A percentile compares a stretch with the other conserved stretches of the same genome.
Conservation (phyloP, 2,797 vertebrate genomes). For the Myotis planiceps region DNA sequence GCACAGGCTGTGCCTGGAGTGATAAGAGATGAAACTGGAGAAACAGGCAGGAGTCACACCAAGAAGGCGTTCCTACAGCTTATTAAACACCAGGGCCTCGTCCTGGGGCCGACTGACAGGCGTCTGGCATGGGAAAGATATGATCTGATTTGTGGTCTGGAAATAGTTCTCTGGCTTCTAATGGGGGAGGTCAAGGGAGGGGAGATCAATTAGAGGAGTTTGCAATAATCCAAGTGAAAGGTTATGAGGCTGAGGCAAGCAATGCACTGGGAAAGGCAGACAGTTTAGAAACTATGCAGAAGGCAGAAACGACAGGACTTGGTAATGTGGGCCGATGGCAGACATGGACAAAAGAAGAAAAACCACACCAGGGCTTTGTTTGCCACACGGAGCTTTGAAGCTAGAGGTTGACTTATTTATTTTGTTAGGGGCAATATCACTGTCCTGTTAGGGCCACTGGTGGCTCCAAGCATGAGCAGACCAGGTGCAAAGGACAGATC, state of each 20-base stretch:
- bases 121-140: not conserved
- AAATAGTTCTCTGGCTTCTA: not conserved
- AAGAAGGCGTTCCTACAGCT: not conserved
- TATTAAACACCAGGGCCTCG: not conserved
- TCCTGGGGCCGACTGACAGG: not conserved
- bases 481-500: not conserved
- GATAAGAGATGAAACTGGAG: not conserved
- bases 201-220: not conserved
- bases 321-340: not conserved
- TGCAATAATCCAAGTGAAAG: not conserved
- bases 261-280: not conserved
- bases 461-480: not conserved
- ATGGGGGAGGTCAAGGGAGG: not conserved
- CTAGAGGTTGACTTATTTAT: not conserved
- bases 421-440: not conserved
- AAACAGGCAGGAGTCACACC: not conserved
- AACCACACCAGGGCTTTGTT: not conserved
- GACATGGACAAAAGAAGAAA: not conserved
- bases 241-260: not conserved
- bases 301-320: not conserved
- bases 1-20: not conserved
- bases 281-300: not conserved
- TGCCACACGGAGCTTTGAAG: not conserved
- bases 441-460: not conserved
- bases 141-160: not conserved